Evolutionary conservation across 2,888 invertebrate species (phyloP).

Genomic region (Polyommatus iphigenia): DNA sequence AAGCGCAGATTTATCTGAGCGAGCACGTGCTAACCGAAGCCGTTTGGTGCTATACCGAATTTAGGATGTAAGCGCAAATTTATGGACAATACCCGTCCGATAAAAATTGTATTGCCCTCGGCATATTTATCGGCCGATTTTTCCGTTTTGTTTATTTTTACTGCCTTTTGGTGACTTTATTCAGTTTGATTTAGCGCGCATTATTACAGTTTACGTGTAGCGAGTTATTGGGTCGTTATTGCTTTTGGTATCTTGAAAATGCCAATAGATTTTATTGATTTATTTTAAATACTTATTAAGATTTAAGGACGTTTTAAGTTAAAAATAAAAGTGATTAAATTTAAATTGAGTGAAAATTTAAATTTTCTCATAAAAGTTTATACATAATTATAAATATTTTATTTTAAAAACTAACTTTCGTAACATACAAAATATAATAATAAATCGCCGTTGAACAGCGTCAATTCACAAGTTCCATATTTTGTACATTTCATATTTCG

Average conservation of each 20-base stretch:
- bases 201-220: constrained; percentile 13
- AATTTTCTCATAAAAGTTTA: too few species aligned
- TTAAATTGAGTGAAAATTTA: too few species aligned
- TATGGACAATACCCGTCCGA: constrained; percentile 64
- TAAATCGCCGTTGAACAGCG: background rate
- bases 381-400: too few species aligned
- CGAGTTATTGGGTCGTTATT: constrained; percentile 20
- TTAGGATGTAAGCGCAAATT: constrained; percentile 68
- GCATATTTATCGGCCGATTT: constrained; percentile 55
- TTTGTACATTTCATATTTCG: constrained; percentile 5
- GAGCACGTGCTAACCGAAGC: constrained; percentile 52
- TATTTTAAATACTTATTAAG: background rate
- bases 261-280: background rate
- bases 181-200: constrained; percentile 31
- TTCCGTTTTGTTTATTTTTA: constrained; percentile 39
- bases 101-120: constrained; percentile 68
- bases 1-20: constrained; percentile 57
- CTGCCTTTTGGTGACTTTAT: constrained; percentile 32
- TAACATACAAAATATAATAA: too few species aligned
- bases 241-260: background rate
- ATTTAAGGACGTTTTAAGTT: too few species aligned
- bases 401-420: too few species aligned
- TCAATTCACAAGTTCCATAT: background rate
- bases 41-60: constrained; percentile 59
- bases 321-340: too few species aligned